These are phyloP conservation scores for Colaptes auratus DNA, from an alignment of 2,113 vertebrate species.

Conservation along the genomic window DNA sequence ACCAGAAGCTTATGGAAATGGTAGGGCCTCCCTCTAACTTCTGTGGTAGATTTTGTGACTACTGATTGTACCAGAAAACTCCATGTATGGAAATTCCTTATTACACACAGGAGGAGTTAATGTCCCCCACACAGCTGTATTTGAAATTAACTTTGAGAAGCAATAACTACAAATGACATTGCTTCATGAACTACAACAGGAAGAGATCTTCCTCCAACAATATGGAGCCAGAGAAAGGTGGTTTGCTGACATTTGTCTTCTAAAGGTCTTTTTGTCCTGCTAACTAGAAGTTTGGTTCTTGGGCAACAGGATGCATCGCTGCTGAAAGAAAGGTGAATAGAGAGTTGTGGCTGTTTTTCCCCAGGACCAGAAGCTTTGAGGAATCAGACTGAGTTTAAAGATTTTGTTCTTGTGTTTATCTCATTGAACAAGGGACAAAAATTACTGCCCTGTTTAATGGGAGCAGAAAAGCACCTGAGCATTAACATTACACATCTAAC, in stretches of 20 bases:
- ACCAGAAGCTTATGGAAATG: not conserved
- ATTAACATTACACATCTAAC: not conserved
- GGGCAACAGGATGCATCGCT: not conserved
- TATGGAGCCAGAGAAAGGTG: not conserved
- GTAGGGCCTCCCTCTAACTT: not conserved
- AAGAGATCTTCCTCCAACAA: not conserved
- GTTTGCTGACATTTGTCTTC: not conserved
- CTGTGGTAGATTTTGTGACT: not conserved
- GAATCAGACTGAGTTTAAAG: not conserved
- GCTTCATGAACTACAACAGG: not conserved
- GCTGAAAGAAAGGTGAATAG: not conserved
- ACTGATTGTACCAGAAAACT: not conserved
- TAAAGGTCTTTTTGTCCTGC: not conserved
- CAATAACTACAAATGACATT: not conserved
- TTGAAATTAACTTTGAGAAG: not conserved
- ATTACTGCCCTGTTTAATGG: not conserved
- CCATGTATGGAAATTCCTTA: not conserved
- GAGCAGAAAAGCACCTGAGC: not conserved
- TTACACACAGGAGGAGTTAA: not conserved
- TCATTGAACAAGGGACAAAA: not conserved
- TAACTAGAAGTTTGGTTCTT: not conserved
- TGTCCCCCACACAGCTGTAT: not conserved
- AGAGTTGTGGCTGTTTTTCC: not conserved
- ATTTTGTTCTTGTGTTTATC: not conserved
- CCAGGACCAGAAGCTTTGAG: not conserved